Base-by-base conservation (phyloP, 2,113 vertebrate species). In the Vulpes vulpes region DNA sequence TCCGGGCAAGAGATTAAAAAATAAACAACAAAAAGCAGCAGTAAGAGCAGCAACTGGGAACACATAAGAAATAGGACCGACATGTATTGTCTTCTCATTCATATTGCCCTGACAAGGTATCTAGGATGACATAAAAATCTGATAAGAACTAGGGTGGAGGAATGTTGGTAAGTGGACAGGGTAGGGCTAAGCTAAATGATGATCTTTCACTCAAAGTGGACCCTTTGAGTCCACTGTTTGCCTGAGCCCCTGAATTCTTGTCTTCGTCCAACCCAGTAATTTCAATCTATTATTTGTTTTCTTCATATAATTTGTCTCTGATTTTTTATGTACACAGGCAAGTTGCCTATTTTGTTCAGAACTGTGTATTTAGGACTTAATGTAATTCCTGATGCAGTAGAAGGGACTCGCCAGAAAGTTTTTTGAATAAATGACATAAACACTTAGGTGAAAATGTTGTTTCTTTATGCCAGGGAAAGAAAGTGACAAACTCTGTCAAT, bases 241-340 rank as follows among this genome's bases (percentile, higher is more conserved):
- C 16, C 38, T n/a, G 23, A 79, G 55, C 30, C 2, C 6, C 30
- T 53, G 35, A 6, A 7, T 59, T 43, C 69, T 20, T n/a, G 20
- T 27, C 3, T 20, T 91, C 2, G 23, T 1, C 0, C 1, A 49
- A 0, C 7, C 1, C 7, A 60, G 16, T 43, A 43, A 2, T 60
- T 74, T 57, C 20, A 35, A 69, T 20, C 11, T 12, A 49, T 4
- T 78, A 1, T 76, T 62, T 81, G 2, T 49, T 74, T 83, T 25
- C 8, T 74, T 74, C 22, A 89, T 51, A 20, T n/a, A 73, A 43
- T 64, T 30, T 62, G n/a, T 62, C 64, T 43, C 32, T 55, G 49
- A 82, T 65, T 89, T 82, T 49, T 65, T 55, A 19, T 27, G 1
- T 10, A 79, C 2, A 53, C 2, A 5, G 11, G n/a, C 27, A 38